Conservation (phyloP, 2,888 invertebrate species). For the Megalurothrips usitatus region DNA sequence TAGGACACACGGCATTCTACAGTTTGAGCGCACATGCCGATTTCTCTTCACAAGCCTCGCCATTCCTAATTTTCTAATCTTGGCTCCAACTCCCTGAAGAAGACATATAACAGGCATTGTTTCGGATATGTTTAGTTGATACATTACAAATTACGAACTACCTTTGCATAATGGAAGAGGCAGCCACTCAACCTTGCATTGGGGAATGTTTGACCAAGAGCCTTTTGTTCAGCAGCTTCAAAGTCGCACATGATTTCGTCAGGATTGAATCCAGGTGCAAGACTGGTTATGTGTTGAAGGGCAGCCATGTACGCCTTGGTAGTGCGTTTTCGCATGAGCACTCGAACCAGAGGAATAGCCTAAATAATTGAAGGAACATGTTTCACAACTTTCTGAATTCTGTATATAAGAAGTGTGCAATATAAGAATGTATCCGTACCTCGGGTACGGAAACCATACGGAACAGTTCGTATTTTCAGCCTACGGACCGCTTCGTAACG, state of each 20-base stretch:
- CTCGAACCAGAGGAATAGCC: neutral
- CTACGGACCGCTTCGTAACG: no score
- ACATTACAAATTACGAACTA: neutral
- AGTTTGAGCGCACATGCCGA: neutral
- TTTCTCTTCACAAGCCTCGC: neutral
- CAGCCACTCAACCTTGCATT: neutral
- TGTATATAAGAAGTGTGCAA: no score
- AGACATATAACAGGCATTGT: no score
- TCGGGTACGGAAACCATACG: no score
- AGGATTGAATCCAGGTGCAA: neutral
- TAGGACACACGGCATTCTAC: neutral
- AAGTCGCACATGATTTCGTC: neutral
- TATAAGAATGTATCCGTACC: no score
- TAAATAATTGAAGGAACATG: no score
- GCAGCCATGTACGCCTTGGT: neutral
- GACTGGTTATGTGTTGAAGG: neutral
- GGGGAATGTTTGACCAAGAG: neutral
- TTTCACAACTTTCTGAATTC: no score
- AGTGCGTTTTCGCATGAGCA: neutral
- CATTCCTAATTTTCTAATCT: neutral
- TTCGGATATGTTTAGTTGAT: neutral
- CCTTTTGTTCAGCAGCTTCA: neutral
- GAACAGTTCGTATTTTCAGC: no score
- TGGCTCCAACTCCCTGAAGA: neutral
- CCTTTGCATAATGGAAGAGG: neutral